Base-by-base conservation (phyloP, 2,888 invertebrate species). In the Zygogramma bicolorata region DNA sequence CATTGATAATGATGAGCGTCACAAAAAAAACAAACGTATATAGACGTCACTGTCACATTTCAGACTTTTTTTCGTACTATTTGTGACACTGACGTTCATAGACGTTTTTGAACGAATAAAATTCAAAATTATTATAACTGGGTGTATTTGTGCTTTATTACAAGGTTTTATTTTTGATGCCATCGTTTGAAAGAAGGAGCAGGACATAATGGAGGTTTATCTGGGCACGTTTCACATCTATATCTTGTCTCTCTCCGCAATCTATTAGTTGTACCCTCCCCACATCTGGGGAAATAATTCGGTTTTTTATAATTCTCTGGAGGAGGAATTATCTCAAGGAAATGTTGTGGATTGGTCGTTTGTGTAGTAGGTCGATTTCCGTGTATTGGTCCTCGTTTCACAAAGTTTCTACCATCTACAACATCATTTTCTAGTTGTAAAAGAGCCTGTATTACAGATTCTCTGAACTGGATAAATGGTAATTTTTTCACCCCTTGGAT, bases 151-250 rank as follows among this genome's bases (percentile, higher is more conserved):
- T 13, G 13, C n/a, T 29, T 22, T 22, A 57, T 57, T 15, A 22
- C 22, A 6, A 57, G 25, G 58, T 34, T 18, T 38, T 13, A 29
- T 22, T 10, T n/a, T n/a, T n/a, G 31, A n/a, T 66, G 29, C 29
- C 66, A 66, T 25, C 58, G 40, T 13, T 58, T 40, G 27, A 66
- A 66, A 40, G 27, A 66, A 13, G 66, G 66, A 3, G 66, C 66
- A 40, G 58, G 66, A 40, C 58, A 66, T 31, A 66, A 34, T 57
- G 58, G 38, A 34, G 40, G 58, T 25, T 66, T 58, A 61, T 61
- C 58, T 63, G 6, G 58, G 59, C 57, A 69, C 5, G 62, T 63
- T 57, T 65, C 63, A 59, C 63, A 70, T 27, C 59, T 63, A 22
- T 22, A 59, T 29, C 46, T 59, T 15, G 15, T 65, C 59, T 70